A percentile compares a stretch with the other conserved stretches of the same genome.
phyloP scores from a whole-genome alignment of 30 jellyfish, hydroid and myxozoan species.

The Aurelia aurita complex sp. Pacific region DNA sequence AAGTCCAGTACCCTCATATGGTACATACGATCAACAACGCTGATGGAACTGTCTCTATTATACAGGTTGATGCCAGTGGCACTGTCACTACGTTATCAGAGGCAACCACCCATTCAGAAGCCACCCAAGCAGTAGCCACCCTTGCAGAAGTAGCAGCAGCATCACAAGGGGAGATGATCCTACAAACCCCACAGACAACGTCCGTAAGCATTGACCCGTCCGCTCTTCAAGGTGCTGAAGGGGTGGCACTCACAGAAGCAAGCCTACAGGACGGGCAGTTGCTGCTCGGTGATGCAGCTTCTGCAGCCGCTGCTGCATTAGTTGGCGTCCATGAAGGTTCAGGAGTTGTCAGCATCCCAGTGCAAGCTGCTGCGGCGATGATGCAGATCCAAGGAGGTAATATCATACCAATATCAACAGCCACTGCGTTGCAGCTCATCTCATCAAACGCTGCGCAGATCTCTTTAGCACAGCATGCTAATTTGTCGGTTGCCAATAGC shows the following conservation, averaged over 20 bases:
- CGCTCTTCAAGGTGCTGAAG: constrained; percentile 67
- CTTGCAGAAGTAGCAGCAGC: constrained; percentile 99
- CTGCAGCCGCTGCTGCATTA: constrained; percentile 93
- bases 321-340: constrained; percentile 92
- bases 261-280: constrained; percentile 94
- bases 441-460: constrained; percentile 70
- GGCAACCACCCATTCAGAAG: constrained; percentile 92
- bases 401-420: constrained; percentile 78
- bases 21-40: constrained; percentile 98
- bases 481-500: constrained; percentile 31
- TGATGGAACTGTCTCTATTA: constrained; percentile 96
- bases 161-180: constrained; percentile 88
- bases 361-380: constrained; percentile 98
- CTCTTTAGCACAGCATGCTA: constrained; percentile 41
- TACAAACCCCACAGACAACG: constrained; percentile 65
- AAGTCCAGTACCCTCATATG: constrained; percentile 94
- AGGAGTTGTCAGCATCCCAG: constrained; percentile 94
- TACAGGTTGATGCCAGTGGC: constrained; percentile 98
- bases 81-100: constrained; percentile 95
- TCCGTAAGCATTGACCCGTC: constrained; percentile 73
- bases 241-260: constrained; percentile 77
- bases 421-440: constrained; percentile 75
- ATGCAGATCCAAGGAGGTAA: constrained; percentile 97
- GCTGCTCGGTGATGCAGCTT: constrained; percentile 87
- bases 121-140: constrained; percentile 98